Percentiles rank a stretch among this genome's conserved stretches.
phyloP scores from a whole-genome alignment of 2,797 vertebrate species.

The Cossypha heuglini region DNA sequence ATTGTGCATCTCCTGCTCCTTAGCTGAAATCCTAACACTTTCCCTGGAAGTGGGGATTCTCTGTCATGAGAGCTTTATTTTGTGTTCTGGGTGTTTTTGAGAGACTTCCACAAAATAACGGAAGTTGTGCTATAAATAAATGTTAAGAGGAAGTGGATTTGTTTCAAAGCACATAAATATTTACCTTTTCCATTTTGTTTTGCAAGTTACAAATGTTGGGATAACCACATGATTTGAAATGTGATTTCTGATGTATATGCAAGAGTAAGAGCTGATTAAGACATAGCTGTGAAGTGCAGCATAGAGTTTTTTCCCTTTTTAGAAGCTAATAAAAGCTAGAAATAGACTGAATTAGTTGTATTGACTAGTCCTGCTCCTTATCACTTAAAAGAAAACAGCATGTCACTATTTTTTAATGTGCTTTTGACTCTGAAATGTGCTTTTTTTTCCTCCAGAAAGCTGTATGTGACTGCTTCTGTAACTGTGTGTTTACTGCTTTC shows the following conservation, averaged over 20 bases:
- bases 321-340: background rate
- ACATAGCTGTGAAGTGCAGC: background rate
- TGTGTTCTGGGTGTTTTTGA: background rate
- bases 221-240: background rate
- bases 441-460: constrained; percentile 79
- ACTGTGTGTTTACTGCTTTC: constrained; percentile 90
- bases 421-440: background rate
- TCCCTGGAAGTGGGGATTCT: background rate
- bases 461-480: constrained; percentile 94
- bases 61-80: background rate
- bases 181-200: background rate
- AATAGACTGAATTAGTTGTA: background rate
- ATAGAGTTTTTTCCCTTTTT: background rate
- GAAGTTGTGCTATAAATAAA: background rate
- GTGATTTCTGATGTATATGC: background rate
- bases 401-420: background rate
- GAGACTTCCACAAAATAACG: background rate
- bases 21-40: background rate
- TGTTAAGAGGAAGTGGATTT: background rate
- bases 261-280: background rate
- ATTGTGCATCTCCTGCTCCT: background rate
- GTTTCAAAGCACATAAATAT: background rate
- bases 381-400: background rate
- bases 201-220: background rate
- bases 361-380: background rate